Evolutionary conservation across 2,113 vertebrate genomes (phyloP).

Genomic region (Okapia johnstoni): DNA sequence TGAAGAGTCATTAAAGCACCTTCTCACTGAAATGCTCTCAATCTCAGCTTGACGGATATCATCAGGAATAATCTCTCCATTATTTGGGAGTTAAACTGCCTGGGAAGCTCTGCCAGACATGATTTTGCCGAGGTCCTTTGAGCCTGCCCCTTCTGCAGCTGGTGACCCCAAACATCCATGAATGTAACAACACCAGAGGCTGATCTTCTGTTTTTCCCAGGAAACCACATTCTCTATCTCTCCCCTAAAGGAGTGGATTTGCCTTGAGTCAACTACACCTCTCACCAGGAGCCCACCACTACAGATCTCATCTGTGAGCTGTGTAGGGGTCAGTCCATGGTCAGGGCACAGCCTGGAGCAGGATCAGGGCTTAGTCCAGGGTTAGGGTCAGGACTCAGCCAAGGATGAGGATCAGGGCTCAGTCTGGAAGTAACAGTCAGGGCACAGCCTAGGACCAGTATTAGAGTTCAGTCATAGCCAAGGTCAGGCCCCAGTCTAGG

Average conservation of each 20-base stretch:
- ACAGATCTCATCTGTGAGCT: background rate
- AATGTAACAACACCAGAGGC: accelerated
- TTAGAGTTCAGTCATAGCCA: background rate
- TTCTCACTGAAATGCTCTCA: constrained; percentile 76
- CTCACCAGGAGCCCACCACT: background rate
- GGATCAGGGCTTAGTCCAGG: background rate
- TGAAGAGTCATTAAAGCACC: constrained; percentile 76
- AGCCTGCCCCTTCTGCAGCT: background rate
- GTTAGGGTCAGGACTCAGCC: background rate
- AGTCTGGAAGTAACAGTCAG: background rate
- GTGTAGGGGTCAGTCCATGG: background rate
- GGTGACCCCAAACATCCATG: background rate
- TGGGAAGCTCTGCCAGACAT: constrained; percentile 12
- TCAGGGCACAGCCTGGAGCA: background rate
- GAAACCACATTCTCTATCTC: background rate
- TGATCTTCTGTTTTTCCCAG: background rate
- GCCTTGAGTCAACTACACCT: background rate
- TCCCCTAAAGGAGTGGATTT: background rate
- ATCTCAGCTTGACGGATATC: constrained; percentile 71
- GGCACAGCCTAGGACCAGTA: background rate
- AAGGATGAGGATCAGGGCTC: background rate
- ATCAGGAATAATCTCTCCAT: constrained; percentile 75
- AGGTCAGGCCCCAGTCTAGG: background rate
- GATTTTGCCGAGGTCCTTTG: background rate
- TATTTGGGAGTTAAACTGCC: constrained; percentile 61